Percentiles rank a stretch among this genome's conserved stretches.
Evolutionary conservation across 2,113 vertebrate species (phyloP).

Genomic region (Todiramphus saurophagus): DNA sequence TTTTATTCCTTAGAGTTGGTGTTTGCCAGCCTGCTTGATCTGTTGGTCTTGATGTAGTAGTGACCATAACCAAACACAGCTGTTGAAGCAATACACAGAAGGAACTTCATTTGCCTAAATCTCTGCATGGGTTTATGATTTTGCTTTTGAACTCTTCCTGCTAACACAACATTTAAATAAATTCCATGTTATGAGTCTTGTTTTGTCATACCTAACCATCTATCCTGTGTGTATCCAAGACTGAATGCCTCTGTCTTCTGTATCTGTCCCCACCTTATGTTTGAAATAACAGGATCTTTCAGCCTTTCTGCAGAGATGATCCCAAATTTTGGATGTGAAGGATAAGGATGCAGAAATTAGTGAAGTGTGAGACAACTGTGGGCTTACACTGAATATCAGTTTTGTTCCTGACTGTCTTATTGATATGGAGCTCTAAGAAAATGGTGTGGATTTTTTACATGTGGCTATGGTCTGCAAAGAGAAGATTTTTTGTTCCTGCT

Average conservation of each 20-base stretch:
- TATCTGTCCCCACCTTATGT: background rate
- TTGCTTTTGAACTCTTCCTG: background rate
- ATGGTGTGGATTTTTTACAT: rapidly evolving
- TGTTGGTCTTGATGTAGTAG: background rate
- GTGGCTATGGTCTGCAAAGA: background rate
- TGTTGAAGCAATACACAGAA: background rate
- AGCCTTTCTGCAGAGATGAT: background rate
- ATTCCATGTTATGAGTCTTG: background rate
- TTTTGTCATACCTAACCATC: background rate
- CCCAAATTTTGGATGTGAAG: background rate
- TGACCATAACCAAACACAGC: background rate
- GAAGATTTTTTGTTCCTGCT: background rate
- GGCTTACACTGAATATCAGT: background rate
- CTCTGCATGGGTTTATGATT: background rate
- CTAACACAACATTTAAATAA: background rate
- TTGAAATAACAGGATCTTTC: background rate
- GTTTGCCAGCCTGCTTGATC: background rate
- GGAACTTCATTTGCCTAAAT: background rate
- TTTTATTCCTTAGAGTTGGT: background rate
- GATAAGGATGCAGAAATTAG: background rate
- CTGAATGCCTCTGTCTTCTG: background rate
- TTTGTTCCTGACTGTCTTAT: background rate
- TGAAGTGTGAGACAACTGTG: background rate
- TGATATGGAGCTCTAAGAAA: background rate
- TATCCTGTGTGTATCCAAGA: background rate